phyloP scores from a whole-genome alignment of 2,797 vertebrate genomes.

The Babyrousa celebensis region DNA sequence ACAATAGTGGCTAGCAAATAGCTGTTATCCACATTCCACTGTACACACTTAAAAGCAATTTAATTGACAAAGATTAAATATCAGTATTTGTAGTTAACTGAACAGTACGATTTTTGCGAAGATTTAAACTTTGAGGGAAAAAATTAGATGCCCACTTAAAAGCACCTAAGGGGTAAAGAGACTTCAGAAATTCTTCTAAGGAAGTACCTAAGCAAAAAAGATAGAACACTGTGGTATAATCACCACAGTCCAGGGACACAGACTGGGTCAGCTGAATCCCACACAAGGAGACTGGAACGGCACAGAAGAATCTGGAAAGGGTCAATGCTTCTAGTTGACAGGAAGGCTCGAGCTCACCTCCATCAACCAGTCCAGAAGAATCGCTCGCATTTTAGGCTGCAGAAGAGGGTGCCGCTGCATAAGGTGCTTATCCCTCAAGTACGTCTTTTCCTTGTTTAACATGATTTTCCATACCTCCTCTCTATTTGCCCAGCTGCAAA shows the following conservation, averaged over 20 bases:
- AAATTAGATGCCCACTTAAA: neutral
- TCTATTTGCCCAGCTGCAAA: conserved; percentile 96
- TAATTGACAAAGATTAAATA: conserved; percentile 28
- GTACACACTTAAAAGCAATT: conserved; percentile 3
- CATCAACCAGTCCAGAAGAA: conserved; percentile 99
- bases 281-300: neutral
- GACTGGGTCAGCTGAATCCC: neutral
- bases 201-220: neutral
- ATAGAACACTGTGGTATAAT: neutral
- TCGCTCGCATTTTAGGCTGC: conserved; percentile 97
- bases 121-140: neutral
- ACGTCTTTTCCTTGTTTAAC: conserved; percentile 95
- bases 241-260: neutral
- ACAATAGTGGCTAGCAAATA: neutral
- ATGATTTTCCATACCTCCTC: conserved; percentile 98
- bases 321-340: neutral
- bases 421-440: conserved; percentile 93
- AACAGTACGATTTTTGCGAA: conserved; percentile 8
- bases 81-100: neutral
- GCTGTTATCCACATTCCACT: neutral
- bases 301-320: neutral
- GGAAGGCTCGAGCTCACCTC: conserved; percentile 93
- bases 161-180: neutral
- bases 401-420: conserved; percentile 97
- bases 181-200: conserved; percentile 9